Conservation (phyloP, 2,888 invertebrate genomes). For the Amphipyra tragopoginis region DNA sequence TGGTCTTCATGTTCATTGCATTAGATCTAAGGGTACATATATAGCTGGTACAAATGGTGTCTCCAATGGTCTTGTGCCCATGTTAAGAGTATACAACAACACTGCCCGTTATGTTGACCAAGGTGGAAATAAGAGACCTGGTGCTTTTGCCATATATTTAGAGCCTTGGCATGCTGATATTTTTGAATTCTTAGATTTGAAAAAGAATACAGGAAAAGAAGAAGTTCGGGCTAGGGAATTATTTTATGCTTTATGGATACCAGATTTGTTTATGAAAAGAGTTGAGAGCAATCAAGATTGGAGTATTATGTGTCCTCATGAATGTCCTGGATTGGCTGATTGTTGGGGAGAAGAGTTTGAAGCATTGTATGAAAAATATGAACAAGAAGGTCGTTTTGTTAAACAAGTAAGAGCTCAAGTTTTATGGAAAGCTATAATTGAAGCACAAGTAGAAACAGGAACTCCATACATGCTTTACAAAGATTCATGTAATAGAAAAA, state of each 20-base stretch:
- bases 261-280: conserved; percentile 99
- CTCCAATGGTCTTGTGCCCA: conserved; percentile 98
- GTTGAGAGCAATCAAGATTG: conserved; percentile 95
- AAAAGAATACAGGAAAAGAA: conserved; percentile 98
- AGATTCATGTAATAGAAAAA: conserved; percentile 98
- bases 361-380: conserved; percentile 95
- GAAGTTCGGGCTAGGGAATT: conserved; percentile 98
- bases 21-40: conserved; percentile 96
- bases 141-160: conserved; percentile 98
- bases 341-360: conserved; percentile 99
- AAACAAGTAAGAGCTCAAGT: conserved; percentile 94
- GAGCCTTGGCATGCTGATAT: conserved; percentile 99
- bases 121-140: conserved; percentile 99
- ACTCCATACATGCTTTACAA: conserved; percentile 99
- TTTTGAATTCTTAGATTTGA: conserved; percentile 97
- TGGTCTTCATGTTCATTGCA: conserved; percentile 98
- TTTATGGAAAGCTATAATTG: conserved; percentile 98
- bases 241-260: conserved; percentile 99
- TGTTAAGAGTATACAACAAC: conserved; percentile 98
- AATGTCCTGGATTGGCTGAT: conserved; percentile 96
- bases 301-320: conserved; percentile 99
- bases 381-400: conserved; percentile 93
- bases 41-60: conserved; percentile 98
- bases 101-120: conserved; percentile 99
- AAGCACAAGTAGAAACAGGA: conserved; percentile 99